Evolutionary conservation across 1,140 invertebrate species (phyloP), one percentile per base, ranked within the genome.

Genomic region (Aricia agestis): DNA sequence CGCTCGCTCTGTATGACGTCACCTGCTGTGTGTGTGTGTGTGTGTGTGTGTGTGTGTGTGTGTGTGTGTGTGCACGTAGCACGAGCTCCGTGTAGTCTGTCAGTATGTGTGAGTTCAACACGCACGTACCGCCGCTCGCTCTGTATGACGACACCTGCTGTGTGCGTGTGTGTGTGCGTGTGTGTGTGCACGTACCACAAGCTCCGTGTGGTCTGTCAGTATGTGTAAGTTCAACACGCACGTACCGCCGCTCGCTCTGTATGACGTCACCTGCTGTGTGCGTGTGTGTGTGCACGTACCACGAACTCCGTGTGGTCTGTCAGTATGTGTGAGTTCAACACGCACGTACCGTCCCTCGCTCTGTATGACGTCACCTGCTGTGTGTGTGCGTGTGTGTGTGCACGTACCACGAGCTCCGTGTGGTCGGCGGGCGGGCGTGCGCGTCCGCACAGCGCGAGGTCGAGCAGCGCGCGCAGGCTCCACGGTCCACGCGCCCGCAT

Each of bases 111-210:
- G n/a, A n/a, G n/a, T n/a, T n/a, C n/a, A n/a, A n/a, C 84, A 58
- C 91, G 87, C 0, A 94, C 73, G 66, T 92, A 91, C 2, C 87
- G 90, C 3, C 93, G 87, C 72, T 81, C 80, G 70, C 88, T 90
- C 81, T 93, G 93, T n/a, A 93, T 74, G 65, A 91, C 70, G 78
- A 88, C 13, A 93, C 92, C 93, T 93, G 72, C 0, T n/a, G n/a
- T n/a, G n/a, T n/a, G n/a, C n/a, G 6, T 32, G 6, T 32, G 32
- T 32, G 2, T 32, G 32, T 32, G 2, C 6, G 32, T 2, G 32
- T 32, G 32, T 32, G 2, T 32, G 32, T 6, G 32, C 32, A 73
- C 80, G 86, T 67, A 87, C 86, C 76, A 90, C 52, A 3, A 89
- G 82, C 68, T 90, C 84, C 10, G 88, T 85, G 32, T 82, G 84